phyloP scores from a whole-genome alignment of 1,140 invertebrate genomes.

The Protaetia brevitarsis region DNA sequence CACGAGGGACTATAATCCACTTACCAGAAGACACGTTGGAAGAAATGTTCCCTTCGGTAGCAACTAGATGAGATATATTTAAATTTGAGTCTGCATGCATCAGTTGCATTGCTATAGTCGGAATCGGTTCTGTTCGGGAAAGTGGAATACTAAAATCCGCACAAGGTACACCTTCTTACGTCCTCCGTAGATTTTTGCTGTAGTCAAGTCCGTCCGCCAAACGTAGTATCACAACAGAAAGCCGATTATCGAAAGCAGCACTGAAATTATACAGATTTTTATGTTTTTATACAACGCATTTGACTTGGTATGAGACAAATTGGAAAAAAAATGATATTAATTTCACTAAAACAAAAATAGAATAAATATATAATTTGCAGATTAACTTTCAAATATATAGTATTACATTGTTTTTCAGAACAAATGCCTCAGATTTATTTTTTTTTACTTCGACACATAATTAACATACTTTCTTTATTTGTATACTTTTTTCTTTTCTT shows the following conservation, averaged over 20 bases:
- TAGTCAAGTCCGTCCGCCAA: conserved; percentile 79
- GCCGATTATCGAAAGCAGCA: conserved; percentile 86
- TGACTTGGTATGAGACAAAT: no score
- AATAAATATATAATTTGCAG: no score
- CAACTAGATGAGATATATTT: conserved; percentile 52
- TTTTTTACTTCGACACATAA: no score
- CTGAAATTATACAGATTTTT: no score
- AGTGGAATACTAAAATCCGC: conserved; percentile 46
- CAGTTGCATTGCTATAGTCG: conserved; percentile 49
- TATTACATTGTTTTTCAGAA: no score
- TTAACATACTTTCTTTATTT: no score
- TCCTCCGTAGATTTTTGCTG: conserved; percentile 56
- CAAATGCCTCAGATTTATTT: no score
- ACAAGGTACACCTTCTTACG: conserved; percentile 48
- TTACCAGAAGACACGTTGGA: conserved; percentile 12
- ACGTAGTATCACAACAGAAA: conserved; percentile 84
- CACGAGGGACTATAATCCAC: not conserved
- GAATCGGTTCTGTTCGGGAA: conserved; percentile 30
- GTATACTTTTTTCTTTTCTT: no score
- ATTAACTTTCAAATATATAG: no score
- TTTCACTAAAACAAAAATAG: no score
- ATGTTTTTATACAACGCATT: no score
- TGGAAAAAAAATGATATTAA: no score
- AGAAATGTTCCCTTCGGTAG: conserved; percentile 30
- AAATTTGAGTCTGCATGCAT: conserved; percentile 67